Percentiles rank a stretch among this genome's conserved stretches.
phyloP scores from a whole-genome alignment of 2,113 vertebrate genomes.

The Pseudorasbora parva region DNA sequence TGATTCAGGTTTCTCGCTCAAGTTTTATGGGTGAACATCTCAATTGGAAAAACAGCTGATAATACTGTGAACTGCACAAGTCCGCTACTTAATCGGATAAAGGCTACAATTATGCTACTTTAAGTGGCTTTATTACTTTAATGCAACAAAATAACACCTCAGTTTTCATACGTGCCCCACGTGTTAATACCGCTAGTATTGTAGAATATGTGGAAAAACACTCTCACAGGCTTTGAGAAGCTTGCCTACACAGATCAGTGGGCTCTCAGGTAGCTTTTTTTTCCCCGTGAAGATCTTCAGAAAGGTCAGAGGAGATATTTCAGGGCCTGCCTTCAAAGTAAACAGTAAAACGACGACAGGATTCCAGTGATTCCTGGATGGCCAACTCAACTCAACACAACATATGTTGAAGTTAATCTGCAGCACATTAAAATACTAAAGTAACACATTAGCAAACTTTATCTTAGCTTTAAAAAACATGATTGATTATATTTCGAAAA shows the following conservation, averaged over 20 bases:
- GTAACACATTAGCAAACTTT: neutral
- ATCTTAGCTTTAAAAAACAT: neutral
- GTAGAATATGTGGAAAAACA: neutral
- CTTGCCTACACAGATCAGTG: neutral
- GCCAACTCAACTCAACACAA: neutral
- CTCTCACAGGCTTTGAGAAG: neutral
- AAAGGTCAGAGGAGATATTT: constrained; percentile 22
- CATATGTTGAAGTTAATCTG: neutral
- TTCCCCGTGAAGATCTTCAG: neutral
- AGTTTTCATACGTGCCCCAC: neutral
- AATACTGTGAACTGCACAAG: neutral
- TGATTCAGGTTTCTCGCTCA: neutral
- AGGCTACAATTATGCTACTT: neutral
- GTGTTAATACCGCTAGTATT: neutral
- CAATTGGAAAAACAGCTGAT: neutral
- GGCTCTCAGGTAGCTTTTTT: neutral
- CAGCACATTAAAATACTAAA: neutral
- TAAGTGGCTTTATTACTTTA: constrained; percentile 35
- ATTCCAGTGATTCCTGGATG: neutral
- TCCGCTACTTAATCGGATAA: neutral
- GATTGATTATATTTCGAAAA: neutral
- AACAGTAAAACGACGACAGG: constrained; percentile 2
- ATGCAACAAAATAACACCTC: neutral
- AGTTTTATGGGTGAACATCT: neutral
- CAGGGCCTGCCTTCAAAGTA: constrained; percentile 17